Evolutionary conservation across 2,797 vertebrate species (phyloP), one percentile per base, ranked within the genome.

Genomic region (Nannoperca australis): DNA sequence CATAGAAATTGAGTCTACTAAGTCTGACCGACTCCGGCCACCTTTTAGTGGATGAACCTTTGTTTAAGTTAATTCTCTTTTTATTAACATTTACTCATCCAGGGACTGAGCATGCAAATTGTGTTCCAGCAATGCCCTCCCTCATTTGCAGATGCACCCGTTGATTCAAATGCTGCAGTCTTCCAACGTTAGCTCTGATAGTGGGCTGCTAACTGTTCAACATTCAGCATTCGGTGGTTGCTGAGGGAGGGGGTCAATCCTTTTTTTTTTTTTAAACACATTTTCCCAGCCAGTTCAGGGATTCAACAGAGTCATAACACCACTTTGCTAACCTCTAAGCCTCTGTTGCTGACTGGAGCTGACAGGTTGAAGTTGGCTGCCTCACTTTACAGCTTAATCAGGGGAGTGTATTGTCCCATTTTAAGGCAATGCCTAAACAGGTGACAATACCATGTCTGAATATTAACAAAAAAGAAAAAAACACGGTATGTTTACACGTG

Each of bases 271-370:
- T 64, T 58, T 0, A 10, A 55, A 56, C 13, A 7, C 8, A 42
- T 82, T 76, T 82, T 67, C 27, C 11, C 20, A 79, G 56, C 17
- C 20, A 44, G 20, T 32, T 66, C 2, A 7, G n/a, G 22, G 30
- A 58, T 61, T 76, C 40, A n/a, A 38, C 78, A 5, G 17, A 22
- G 50, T 77, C 62, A 62, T 12, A 73, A 67, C 42, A 77, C 8
- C 40, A 51, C 45, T 54, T 63, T 18, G 50, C 32, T 58, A 44
- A 71, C 61, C 44, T 81, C 17, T 2, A n/a, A 74, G 62, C 81
- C 60, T 70, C 60, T 32, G 53, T 56, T 63, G 70, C 62, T 63
- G 70, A 70, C 30, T 42, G 66, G 27, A 78, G 74, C 66, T 62
- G 65, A 74, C 59, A 78, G 61, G 64, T 54, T 70, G 40, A 81